phyloP scores from a whole-genome alignment of 2,113 vertebrate genomes.

The Empidonax alnorum region DNA sequence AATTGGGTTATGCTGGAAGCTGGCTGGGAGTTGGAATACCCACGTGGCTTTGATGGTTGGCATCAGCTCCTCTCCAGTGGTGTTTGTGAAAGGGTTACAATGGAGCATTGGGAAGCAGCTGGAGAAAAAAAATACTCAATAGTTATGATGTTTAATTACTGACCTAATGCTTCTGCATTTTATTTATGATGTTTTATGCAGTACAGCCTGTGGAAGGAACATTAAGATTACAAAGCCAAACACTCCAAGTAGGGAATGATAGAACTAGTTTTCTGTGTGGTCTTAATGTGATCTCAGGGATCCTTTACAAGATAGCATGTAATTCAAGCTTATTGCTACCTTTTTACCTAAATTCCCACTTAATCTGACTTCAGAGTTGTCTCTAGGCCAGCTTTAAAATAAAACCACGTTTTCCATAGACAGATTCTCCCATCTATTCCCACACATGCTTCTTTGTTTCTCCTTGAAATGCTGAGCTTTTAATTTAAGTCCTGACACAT shows the following conservation, averaged over 20 bases:
- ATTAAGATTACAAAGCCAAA: background rate
- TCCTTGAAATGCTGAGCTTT: background rate
- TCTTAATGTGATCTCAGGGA: background rate
- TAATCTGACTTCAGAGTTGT: background rate
- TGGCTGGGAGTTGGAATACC: background rate
- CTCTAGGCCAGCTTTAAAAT: background rate
- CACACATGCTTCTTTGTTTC: background rate
- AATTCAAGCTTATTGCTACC: background rate
- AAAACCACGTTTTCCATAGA: background rate
- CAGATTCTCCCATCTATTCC: background rate
- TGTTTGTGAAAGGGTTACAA: rapidly evolving
- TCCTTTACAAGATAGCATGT: background rate
- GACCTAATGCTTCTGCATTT: background rate
- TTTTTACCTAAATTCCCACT: background rate
- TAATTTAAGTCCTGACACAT: background rate
- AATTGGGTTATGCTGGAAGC: background rate
- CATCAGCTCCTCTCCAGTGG: background rate
- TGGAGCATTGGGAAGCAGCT: background rate
- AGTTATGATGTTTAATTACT: background rate
- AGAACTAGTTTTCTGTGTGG: background rate
- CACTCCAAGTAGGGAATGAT: background rate
- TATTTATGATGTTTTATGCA: background rate
- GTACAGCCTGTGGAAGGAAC: background rate
- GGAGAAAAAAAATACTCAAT: background rate
- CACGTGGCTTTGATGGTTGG: background rate